Base-by-base conservation (phyloP, 2,888 invertebrate genomes). In the Drosophila maculinotata region DNA sequence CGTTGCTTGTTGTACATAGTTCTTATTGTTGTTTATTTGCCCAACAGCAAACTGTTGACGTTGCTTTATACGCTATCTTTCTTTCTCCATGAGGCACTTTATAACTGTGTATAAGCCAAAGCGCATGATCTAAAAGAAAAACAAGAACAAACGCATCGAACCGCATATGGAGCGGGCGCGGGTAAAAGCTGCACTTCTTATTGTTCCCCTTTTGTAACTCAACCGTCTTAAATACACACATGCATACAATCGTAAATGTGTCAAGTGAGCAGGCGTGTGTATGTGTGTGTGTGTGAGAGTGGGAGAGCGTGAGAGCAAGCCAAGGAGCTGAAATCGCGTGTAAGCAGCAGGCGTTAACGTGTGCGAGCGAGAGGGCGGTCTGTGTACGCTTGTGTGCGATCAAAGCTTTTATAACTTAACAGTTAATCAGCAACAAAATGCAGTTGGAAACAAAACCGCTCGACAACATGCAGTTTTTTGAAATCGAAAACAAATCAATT, bases 31-130 rank as follows among this genome's bases (percentile, higher is more conserved):
- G 66, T 69, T 85, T 85, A 81, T 82, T 81, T 79, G 69, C 49
- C 52, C 64, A 77, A 65, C 62, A 68, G 66, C 68, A 70, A 83
- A 68, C 77, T 74, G 79, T 87, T 87, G 81, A 82, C 87, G 81
- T 81, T 82, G 85, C 82, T 63, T 79, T 70, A 83, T 62, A 38
- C 25, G 39, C 38, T 9, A 20, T 38, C 70, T 30, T 14, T 45
- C 20, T 38, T 56, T 48, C 45, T 39, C 23, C 47, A 62, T 59
- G 39, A 60, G 69, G 51, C 45, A 47, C 49, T 74, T 77, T 69
- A 77, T 76, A 83, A 79, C 81, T 83, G 83, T 83, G 72, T 68
- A 76, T 76, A 76, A 69, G 69, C 76, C 64, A 70, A 65, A 68
- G 67, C 86, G 76, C 76, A 76, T 68, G 86, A 80, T 73, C 66